phyloP scores from a whole-genome alignment of 2,113 vertebrate species.

The Plecotus auritus region DNA sequence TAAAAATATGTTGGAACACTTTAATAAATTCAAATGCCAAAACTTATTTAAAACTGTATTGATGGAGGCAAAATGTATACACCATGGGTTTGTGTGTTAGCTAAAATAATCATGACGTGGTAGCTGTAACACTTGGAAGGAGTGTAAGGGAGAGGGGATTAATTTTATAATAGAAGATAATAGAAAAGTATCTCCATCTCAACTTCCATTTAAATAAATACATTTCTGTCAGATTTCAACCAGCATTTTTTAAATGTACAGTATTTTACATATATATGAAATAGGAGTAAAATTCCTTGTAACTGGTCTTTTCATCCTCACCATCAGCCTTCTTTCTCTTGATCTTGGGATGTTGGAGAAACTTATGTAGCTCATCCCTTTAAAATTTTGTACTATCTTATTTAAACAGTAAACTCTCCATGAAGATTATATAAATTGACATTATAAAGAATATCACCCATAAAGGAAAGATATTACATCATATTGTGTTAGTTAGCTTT shows the following conservation, averaged over 20 bases:
- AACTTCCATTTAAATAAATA: neutral
- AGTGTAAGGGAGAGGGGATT: neutral
- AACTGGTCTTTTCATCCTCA: neutral
- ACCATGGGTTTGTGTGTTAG: neutral
- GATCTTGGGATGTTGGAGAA: neutral
- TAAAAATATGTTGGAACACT: neutral
- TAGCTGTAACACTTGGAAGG: neutral
- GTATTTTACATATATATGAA: neutral
- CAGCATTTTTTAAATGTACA: neutral
- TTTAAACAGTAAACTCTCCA: neutral
- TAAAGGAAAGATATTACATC: neutral
- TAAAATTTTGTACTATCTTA: neutral
- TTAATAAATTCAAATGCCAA: neutral
- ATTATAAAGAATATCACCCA: neutral
- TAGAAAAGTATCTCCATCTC: neutral
- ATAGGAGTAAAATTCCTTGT: neutral
- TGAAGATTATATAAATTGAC: neutral
- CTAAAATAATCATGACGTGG: neutral
- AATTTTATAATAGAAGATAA: neutral
- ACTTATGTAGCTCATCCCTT: neutral
- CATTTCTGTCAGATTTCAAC: neutral
- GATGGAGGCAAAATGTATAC: neutral
- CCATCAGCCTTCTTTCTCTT: neutral
- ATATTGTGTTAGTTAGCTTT: neutral
- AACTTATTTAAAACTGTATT: conserved; percentile 1